These are phyloP conservation scores for Corythucha ciliata DNA, from an alignment of 2,888 invertebrate genomes.

Conservation along the genomic window DNA sequence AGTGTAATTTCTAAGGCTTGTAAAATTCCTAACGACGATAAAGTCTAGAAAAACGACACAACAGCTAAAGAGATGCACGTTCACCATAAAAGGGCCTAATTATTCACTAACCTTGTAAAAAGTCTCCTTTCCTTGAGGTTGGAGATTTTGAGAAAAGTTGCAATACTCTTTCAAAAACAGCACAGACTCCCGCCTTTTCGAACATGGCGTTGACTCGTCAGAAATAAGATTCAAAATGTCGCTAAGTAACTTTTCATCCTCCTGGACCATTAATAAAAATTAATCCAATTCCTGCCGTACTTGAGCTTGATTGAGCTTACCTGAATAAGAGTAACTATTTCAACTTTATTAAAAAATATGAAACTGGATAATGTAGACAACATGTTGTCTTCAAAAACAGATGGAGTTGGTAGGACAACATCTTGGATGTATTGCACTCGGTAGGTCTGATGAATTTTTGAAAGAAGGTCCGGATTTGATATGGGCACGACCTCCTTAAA, in stretches of 20 bases:
- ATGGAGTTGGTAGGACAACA: constrained; percentile 96
- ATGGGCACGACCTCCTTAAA: constrained; percentile 92
- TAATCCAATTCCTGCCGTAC: constrained; percentile 2
- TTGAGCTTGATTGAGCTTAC: constrained; percentile 40
- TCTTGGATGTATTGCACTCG: constrained; percentile 99
- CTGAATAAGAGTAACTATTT: constrained; percentile 91
- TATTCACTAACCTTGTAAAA: constrained; percentile 68
- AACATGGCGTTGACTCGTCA: constrained; percentile 74
- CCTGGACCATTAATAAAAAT: constrained; percentile 48
- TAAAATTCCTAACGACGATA: constrained; percentile 78
- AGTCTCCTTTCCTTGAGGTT: constrained; percentile 91
- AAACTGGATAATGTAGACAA: constrained; percentile 95
- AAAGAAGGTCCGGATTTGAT: constrained; percentile 83
- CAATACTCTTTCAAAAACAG: constrained; percentile 98
- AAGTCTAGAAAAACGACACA: constrained; percentile 48
- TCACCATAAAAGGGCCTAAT: too few relatives aligned
- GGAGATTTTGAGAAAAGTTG: constrained; percentile 96
- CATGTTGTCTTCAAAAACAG: constrained; percentile 98
- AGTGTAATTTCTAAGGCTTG: constrained; percentile 84
- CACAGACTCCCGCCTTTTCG: constrained; percentile 84
- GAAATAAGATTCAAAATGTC: constrained; percentile 90
- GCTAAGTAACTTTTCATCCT: constrained; percentile 92
- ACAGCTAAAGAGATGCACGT: constrained; percentile 1
- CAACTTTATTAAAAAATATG: constrained; percentile 99
- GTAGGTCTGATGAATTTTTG: constrained; percentile 99